These are phyloP conservation scores for Drosophila pruinosa DNA, from an alignment of 1,140 invertebrate species.

Conservation along the genomic window DNA sequence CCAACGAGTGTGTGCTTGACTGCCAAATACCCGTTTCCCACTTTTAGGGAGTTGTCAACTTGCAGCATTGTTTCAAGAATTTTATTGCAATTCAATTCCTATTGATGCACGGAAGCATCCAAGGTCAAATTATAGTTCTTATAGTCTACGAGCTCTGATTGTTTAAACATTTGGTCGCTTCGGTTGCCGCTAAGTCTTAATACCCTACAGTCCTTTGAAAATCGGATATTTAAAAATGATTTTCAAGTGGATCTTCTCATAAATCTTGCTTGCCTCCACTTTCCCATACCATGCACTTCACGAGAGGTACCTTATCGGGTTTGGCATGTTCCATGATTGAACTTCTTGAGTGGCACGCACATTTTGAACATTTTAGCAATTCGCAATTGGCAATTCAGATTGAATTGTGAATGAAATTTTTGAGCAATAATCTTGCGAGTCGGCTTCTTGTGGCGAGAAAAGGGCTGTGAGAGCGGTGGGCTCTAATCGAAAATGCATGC, in stretches of 20 bases:
- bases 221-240: too few relatives aligned
- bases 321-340: not conserved
- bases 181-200: too few relatives aligned
- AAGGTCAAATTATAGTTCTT: too few relatives aligned
- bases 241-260: not conserved
- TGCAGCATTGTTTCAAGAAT: too few relatives aligned
- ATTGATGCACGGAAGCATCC: too few relatives aligned
- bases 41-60: too few relatives aligned
- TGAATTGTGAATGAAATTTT: slow-evolving; percentile 22
- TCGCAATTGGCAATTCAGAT: not conserved
- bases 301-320: not conserved
- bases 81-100: too few relatives aligned
- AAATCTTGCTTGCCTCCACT: not conserved
- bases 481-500: slow-evolving; percentile 45
- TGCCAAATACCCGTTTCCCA: too few relatives aligned
- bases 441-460: not conserved
- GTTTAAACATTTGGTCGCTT: too few relatives aligned
- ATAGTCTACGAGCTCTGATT: too few relatives aligned
- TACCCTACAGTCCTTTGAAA: too few relatives aligned
- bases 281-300: not conserved
- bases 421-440: slow-evolving; percentile 14
- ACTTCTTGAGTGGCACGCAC: not conserved
- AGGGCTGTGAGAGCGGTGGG: not conserved
- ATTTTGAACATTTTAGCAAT: not conserved
- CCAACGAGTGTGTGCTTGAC: too few relatives aligned